These are phyloP conservation scores for Ostrea denselamellosa DNA, from an alignment of 1,140 invertebrate genomes.

Conservation along the genomic window DNA sequence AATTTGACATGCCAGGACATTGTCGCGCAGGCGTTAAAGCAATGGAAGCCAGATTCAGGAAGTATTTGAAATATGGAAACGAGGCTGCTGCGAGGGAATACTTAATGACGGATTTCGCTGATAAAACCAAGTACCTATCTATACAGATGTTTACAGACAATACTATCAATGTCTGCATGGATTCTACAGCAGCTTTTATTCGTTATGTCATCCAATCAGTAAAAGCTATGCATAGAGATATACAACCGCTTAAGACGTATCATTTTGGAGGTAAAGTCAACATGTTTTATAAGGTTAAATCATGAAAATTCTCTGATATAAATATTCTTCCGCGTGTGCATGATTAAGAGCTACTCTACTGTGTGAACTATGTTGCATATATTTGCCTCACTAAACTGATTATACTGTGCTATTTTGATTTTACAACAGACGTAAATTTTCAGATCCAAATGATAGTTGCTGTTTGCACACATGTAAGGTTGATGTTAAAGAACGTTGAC, in stretches of 20 bases:
- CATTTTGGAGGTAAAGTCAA: conserved; percentile 72
- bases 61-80: conserved; percentile 46
- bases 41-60: conserved; percentile 64
- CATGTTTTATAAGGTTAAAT: background rate
- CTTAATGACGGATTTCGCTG: conserved; percentile 63
- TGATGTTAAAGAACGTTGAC: no score
- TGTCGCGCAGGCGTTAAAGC: conserved; percentile 72
- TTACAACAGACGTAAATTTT: no score
- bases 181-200: conserved; percentile 70
- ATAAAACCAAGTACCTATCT: conserved; percentile 66
- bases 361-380: no score
- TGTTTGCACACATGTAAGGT: no score
- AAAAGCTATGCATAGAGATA: conserved; percentile 62
- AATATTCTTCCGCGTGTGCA: no score
- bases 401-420: no score
- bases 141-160: conserved; percentile 73
- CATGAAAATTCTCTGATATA: no score
- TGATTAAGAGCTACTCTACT: no score
- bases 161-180: conserved; percentile 74
- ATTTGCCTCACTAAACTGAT: no score
- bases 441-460: no score
- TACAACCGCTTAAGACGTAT: conserved; percentile 69
- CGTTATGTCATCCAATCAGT: conserved; percentile 59
- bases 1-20: conserved; percentile 76
- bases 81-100: conserved; percentile 53